Percentiles rank a stretch among this genome's conserved stretches.
These are phyloP conservation scores for Cynaeus angustus DNA, from an alignment of 2,888 invertebrate genomes.

Conservation along the genomic window DNA sequence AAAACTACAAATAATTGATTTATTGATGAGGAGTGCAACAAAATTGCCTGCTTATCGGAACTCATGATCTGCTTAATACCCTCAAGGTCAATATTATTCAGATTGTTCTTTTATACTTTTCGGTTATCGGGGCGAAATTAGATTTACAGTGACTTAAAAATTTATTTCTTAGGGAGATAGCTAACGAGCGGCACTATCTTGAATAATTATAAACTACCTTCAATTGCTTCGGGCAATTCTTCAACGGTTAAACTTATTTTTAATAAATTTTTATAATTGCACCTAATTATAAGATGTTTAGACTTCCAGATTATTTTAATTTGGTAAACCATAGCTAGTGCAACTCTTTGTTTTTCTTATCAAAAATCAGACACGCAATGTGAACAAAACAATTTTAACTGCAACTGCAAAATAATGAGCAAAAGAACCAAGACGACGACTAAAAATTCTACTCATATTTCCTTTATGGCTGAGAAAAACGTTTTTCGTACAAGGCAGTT, in stretches of 20 bases:
- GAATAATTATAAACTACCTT: conserved; percentile 27
- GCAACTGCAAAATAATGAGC: neutral
- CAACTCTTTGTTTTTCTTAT: conserved; percentile 6
- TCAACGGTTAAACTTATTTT: neutral
- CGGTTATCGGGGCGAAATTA: conserved; percentile 26
- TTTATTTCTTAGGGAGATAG: conserved; percentile 14
- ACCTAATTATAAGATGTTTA: conserved; percentile 20
- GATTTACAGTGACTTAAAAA: conserved; percentile 13
- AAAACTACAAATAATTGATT: conserved; percentile 42
- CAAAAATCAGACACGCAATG: conserved; percentile 7
- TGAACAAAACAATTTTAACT: neutral
- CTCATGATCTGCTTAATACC: conserved; percentile 12
- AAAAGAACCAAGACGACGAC: too few species aligned
- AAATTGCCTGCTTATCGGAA: conserved; percentile 26
- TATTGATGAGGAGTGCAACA: conserved; percentile 19
- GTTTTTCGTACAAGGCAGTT: too few species aligned
- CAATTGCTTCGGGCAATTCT: conserved; percentile 4
- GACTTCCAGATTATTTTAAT: conserved; percentile 11
- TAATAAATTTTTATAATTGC: conserved; percentile 31
- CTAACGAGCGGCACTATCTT: conserved; percentile 26
- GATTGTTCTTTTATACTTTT: conserved; percentile 9
- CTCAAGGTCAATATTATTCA: conserved; percentile 19
- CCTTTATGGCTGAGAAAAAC: too few species aligned
- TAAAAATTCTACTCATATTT: too few species aligned
- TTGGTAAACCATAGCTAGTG: neutral